Evolutionary conservation across 1,140 invertebrate genomes (phyloP), one percentile per base, ranked within the genome.

Genomic region (Calephelis virginiensis): DNA sequence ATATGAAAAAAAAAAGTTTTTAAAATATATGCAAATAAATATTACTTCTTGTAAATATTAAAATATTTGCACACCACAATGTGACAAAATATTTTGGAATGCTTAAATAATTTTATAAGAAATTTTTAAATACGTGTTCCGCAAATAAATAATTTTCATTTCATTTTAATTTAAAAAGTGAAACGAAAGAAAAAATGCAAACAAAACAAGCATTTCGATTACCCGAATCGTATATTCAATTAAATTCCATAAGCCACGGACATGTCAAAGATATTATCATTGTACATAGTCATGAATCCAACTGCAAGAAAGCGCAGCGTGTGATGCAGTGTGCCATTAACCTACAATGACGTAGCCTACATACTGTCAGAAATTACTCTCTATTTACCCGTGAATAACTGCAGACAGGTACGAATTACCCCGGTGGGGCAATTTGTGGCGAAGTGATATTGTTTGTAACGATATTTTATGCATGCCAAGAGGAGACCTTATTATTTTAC

Each of bases 281-380:
- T 43, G 40, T 61, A 14, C 46, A 61, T 45, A 61, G 8, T 12
- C 60, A 61, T 45, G 60, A 45, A 43, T 61, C 12, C 70, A 73
- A 73, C 67, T 78, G 76, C 75, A 82, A 73, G 82, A 85, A 84
- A 83, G 81, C 70, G 82, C 79, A 81, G 69, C 72, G 60, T 14
- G 45, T 56, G 40, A 64, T 73, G 69, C 69, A 75, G 63, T 69
- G 86, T 83, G 68, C 84, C 76, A 82, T 70, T 88, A 81, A 86
- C 86, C 84, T 69, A 89, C 80, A 80, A 77, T 79, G 65, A 65
- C 62, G 64, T 80, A 80, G 74, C 82, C 79, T 76, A 86, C 82
- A 82, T 81, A 77, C 78, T 68, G 78, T 65, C 72, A 72, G 71
- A 74, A 78, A 64, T 64, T 64, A 78, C 76, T 75, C 66, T 72